phyloP scores from a whole-genome alignment of 2,888 invertebrate species.

The Apomyelois bistriatella region DNA sequence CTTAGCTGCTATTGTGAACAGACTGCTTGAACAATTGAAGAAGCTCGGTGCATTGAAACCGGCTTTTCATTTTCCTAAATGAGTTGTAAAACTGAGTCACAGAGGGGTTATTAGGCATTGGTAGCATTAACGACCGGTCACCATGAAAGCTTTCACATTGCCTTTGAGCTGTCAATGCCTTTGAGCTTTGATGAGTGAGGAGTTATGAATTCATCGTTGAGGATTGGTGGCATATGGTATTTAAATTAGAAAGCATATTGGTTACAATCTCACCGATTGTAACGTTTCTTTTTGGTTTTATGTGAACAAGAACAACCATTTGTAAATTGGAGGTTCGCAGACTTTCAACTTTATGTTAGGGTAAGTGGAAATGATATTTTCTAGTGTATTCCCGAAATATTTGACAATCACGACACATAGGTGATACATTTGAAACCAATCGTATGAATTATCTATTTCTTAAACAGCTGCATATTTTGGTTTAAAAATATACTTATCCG shows the following conservation, averaged over 20 bases:
- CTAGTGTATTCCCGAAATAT: too few relatives aligned
- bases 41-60: conserved; percentile 55
- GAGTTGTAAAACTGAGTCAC: conserved; percentile 51
- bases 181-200: conserved; percentile 44
- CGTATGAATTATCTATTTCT: too few relatives aligned
- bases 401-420: too few relatives aligned
- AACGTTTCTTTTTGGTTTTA: conserved; percentile 7
- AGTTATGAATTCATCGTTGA: conserved; percentile 54
- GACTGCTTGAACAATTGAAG: conserved; percentile 56
- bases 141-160: conserved; percentile 61
- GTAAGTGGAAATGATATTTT: not conserved
- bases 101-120: conserved; percentile 61
- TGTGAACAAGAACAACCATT: conserved; percentile 8
- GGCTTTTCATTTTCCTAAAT: conserved; percentile 74
- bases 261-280: conserved; percentile 18
- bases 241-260: conserved; percentile 23
- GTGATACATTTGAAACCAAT: too few relatives aligned
- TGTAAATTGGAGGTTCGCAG: not conserved
- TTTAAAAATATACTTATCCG: not conserved
- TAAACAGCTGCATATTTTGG: too few relatives aligned
- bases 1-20: conserved; percentile 62
- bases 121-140: conserved; percentile 56
- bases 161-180: conserved; percentile 67
- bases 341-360: not conserved
- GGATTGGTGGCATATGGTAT: conserved; percentile 28